These are phyloP conservation scores for Cyclopterus lumpus DNA, from an alignment of 2,797 vertebrate genomes.

Conservation along the genomic window DNA sequence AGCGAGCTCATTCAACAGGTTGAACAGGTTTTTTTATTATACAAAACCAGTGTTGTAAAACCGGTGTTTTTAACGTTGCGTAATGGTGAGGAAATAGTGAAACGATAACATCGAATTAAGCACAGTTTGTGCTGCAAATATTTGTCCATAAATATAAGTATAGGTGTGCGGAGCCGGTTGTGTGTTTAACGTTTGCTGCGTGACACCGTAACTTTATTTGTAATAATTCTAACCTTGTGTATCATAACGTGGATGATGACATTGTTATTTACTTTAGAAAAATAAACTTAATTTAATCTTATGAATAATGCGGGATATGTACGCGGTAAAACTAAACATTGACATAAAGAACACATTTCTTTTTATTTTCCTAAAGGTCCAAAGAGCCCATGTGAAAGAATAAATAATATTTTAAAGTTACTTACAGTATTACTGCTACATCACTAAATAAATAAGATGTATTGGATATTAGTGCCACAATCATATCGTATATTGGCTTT, in stretches of 20 bases:
- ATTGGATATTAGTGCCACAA: background rate
- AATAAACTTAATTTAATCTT: background rate
- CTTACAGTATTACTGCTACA: background rate
- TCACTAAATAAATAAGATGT: background rate
- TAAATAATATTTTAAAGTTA: background rate
- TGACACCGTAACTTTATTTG: background rate
- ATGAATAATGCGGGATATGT: background rate
- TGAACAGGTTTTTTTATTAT: constrained; percentile 22
- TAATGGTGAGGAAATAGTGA: background rate
- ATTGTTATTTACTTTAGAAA: background rate
- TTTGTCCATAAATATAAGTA: background rate
- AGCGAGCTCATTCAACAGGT: background rate
- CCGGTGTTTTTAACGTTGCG: background rate
- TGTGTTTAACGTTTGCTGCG: too few relatives aligned
- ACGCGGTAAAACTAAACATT: background rate
- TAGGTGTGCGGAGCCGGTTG: too few relatives aligned
- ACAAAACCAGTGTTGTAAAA: background rate
- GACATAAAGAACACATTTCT: background rate
- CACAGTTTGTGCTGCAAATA: background rate
- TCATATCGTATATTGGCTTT: background rate
- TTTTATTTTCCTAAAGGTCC: background rate
- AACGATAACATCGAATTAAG: background rate
- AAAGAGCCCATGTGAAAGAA: background rate
- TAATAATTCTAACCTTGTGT: background rate
- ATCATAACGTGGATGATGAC: fast-evolving